These are phyloP conservation scores for Ptilodon capucinus DNA, from an alignment of 2,888 invertebrate genomes.

Conservation along the genomic window DNA sequence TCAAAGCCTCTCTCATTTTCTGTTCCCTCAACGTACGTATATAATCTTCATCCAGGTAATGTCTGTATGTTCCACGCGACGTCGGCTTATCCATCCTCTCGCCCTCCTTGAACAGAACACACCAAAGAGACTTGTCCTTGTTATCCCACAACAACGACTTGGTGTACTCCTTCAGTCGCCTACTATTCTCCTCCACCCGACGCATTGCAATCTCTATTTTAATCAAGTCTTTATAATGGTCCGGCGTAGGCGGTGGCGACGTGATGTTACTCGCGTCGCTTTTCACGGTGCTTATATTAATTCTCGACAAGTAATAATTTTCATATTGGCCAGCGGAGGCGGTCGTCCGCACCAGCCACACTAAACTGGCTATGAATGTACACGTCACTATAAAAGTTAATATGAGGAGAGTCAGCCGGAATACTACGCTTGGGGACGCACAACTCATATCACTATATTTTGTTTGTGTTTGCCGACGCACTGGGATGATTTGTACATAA, in stretches of 20 bases:
- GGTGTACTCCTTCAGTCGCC: conserved; percentile 76
- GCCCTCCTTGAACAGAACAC: conserved; percentile 78
- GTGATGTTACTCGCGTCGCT: conserved; percentile 59
- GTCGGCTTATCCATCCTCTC: conserved; percentile 55
- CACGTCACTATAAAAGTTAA: conserved; percentile 74
- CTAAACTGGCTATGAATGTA: conserved; percentile 73
- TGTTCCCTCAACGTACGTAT: conserved; percentile 68
- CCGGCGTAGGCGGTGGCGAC: conserved; percentile 58
- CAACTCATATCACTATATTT: conserved; percentile 80
- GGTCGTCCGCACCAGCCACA: conserved; percentile 72
- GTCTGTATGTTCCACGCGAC: conserved; percentile 50
- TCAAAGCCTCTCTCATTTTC: conserved; percentile 69
- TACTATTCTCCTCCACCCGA: conserved; percentile 77
- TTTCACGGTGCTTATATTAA: conserved; percentile 74
- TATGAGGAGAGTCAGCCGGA: conserved; percentile 74
- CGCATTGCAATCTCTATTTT: conserved; percentile 80
- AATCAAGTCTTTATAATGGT: conserved; percentile 79
- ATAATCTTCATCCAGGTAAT: conserved; percentile 64
- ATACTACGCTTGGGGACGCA: conserved; percentile 69
- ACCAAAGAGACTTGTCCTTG: conserved; percentile 78
- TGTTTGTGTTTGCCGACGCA: conserved; percentile 71
- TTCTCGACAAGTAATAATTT: conserved; percentile 81
- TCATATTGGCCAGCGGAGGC: conserved; percentile 71
- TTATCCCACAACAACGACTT: conserved; percentile 78
- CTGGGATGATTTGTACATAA: conserved; percentile 67